Evolutionary conservation across 2,888 invertebrate genomes (phyloP), one percentile per base, ranked within the genome.

Genomic region (Drosophila merina): DNA sequence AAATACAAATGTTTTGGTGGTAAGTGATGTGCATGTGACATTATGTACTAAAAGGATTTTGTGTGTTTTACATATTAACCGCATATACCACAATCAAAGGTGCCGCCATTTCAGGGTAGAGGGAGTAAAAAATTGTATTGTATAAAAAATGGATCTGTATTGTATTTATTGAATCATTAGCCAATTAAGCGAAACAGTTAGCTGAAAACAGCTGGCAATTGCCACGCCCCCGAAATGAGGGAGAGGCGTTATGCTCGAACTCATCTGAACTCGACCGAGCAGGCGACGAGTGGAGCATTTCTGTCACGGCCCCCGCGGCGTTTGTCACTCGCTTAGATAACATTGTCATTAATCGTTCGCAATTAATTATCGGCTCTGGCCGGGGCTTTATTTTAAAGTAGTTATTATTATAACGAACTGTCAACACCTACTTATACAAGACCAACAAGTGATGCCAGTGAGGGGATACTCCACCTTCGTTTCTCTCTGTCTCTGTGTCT

Each of bases 401-500:
- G 85, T 85, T 77, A 82, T 85, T 85, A 82, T 85, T 74, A 79
- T 68, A 77, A 67, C 76, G 52, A 82, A 85, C 82, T 85, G 82
- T 83, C 82, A 83, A 83, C 82, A 83, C 82, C 85, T 82, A 75
- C 64, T 73, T 70, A 49, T 74, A 55, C 72, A 73, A 45, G 50
- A n/a, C 12, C 70, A 62, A 55, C 57, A 56, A 40, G 30, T 14
- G 44, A 52, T 45, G 10, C 33, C 9, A 31, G 62, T 51, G 2
- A 30, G 31, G 51, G 63, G 5, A 36, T 36, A 12, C 36, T 36
- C 36, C 20, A 20, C 20, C 20, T 20, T 36, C 28, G 28, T 4
- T 4, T 28, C 4, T n/a, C n/a, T n/a, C n/a, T 2, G 36, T 5
- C 20, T 14, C 42, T 3, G 38, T 30, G 12, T 26, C 28, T 3